A percentile compares a stretch with the other conserved stretches of the same genome.
Evolutionary conservation across 92 coral and sea anemone species (phyloP).

Genomic region (Epizoanthus illoricatus): DNA sequence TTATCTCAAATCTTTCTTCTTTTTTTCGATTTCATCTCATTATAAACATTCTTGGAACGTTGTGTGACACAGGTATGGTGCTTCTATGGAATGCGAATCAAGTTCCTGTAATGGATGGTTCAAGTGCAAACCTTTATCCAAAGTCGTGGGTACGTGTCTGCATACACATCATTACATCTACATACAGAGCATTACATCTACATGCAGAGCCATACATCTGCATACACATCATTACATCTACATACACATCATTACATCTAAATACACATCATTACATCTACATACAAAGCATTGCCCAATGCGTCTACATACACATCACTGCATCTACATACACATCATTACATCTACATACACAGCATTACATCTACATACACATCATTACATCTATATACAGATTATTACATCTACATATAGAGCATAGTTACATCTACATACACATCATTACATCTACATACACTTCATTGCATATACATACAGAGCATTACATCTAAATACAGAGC

Average conservation of each 20-base stretch:
- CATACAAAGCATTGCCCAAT: too few relatives aligned
- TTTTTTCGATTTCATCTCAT: too few relatives aligned
- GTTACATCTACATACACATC: background rate
- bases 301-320: background rate
- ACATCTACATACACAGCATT: too few relatives aligned
- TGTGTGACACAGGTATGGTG: constrained; percentile 6
- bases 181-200: background rate
- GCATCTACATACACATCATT: background rate
- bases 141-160: constrained; percentile 19
- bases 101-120: constrained; percentile 14
- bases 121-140: constrained; percentile 23
- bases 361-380: too few relatives aligned
- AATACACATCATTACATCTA: background rate
- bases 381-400: background rate
- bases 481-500: too few relatives aligned
- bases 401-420: background rate
- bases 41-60: too few relatives aligned
- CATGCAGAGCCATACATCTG: too few relatives aligned
- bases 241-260: background rate
- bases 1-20: too few relatives aligned
- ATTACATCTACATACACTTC: background rate
- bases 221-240: background rate
- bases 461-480: too few relatives aligned
- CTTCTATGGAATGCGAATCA: background rate
- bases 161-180: background rate